These are phyloP conservation scores for Eira barbara DNA, from an alignment of 2,113 vertebrate species.

Conservation along the genomic window DNA sequence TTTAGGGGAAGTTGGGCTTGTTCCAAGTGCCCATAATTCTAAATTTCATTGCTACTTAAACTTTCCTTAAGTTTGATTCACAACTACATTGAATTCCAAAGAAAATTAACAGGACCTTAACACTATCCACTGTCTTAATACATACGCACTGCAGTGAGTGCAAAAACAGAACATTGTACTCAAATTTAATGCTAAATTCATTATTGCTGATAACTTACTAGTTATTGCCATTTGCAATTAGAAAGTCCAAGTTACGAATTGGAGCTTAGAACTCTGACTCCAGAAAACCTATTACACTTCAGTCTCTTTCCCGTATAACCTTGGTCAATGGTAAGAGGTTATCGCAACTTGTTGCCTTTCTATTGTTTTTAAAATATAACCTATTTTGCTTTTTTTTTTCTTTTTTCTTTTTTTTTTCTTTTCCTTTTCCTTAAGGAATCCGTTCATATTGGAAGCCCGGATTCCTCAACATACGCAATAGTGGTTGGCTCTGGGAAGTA, in stretches of 20 bases:
- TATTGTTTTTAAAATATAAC: slow-evolving; percentile 78
- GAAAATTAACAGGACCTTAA: slow-evolving; percentile 75
- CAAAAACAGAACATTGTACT: slow-evolving; percentile 71
- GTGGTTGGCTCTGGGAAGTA: slow-evolving; percentile 69
- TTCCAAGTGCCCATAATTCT: slow-evolving; percentile 53
- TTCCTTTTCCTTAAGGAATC: slow-evolving; percentile 76
- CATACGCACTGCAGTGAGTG: slow-evolving; percentile 52
- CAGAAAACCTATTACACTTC: slow-evolving; percentile 75
- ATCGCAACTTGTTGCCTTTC: slow-evolving; percentile 83
- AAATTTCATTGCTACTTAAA: slow-evolving; percentile 62
- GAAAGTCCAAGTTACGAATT: slow-evolving; percentile 76
- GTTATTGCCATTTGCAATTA: slow-evolving; percentile 85
- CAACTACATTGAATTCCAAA: slow-evolving; percentile 75
- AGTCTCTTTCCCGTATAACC: slow-evolving; percentile 66
- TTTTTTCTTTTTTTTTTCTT: not conserved
- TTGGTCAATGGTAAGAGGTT: slow-evolving; percentile 77
- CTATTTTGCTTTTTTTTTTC: not conserved
- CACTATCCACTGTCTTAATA: slow-evolving; percentile 59
- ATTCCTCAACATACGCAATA: slow-evolving; percentile 72
- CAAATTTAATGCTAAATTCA: slow-evolving; percentile 71
- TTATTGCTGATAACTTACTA: slow-evolving; percentile 85
- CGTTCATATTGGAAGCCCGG: slow-evolving; percentile 68
- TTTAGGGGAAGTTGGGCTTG: slow-evolving; percentile 22
- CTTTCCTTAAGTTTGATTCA: slow-evolving; percentile 62
- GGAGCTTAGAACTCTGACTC: slow-evolving; percentile 71